phyloP scores from a whole-genome alignment of 2,113 vertebrate genomes.

The Chaetura pelagica region DNA sequence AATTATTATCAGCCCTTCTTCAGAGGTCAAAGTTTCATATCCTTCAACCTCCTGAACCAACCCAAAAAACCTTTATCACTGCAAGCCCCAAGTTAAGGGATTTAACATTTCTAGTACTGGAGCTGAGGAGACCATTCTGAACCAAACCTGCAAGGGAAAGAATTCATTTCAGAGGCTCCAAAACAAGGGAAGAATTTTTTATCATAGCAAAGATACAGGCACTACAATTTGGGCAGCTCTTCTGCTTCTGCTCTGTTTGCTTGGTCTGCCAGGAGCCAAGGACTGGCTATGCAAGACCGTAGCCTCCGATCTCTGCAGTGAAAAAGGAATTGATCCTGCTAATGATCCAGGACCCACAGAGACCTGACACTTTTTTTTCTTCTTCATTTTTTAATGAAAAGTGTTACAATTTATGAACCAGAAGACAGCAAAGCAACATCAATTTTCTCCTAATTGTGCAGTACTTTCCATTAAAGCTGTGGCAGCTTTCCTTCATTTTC shows the following conservation, averaged over 20 bases:
- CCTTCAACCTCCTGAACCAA: neutral
- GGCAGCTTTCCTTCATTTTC: constrained; percentile 41
- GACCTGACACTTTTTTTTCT: neutral
- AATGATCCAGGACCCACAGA: constrained; percentile 54
- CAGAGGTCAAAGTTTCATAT: neutral
- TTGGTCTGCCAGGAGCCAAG: constrained; percentile 11
- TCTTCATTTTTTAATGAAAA: constrained; percentile 58
- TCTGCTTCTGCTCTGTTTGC: constrained; percentile 42
- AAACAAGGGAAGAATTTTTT: neutral
- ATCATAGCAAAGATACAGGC: neutral
- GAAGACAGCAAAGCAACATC: constrained; percentile 53
- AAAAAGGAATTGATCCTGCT: constrained; percentile 63
- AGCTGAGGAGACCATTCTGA: neutral
- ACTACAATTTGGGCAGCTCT: neutral
- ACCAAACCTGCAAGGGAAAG: neutral
- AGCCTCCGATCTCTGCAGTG: constrained; percentile 58
- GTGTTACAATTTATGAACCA: constrained; percentile 63
- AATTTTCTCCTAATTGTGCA: constrained; percentile 54
- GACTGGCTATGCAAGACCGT: constrained; percentile 30
- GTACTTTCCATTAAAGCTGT: constrained; percentile 30
- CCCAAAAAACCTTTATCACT: neutral
- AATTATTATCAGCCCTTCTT: neutral
- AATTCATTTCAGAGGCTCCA: constrained; percentile 5
- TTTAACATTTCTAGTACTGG: neutral
- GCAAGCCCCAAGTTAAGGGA: neutral